phyloP scores from a whole-genome alignment of 2,113 vertebrate species.

The Apistogramma diplotaenia region DNA sequence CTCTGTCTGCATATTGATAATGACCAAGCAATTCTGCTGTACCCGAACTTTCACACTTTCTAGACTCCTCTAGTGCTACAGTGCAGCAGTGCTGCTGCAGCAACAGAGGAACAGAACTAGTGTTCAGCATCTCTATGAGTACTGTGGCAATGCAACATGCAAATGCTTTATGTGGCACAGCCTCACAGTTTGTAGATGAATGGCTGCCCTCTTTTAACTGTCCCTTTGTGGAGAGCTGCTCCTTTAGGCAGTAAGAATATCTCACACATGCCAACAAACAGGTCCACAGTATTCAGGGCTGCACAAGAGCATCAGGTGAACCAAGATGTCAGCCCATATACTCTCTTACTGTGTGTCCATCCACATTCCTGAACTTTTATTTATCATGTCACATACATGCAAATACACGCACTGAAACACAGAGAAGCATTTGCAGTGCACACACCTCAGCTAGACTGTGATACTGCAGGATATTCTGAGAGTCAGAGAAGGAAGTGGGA shows the following conservation, averaged over 20 bases:
- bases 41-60: background rate
- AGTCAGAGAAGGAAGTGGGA: conserved; percentile 40
- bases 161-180: background rate
- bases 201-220: conserved; percentile 52
- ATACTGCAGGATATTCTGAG: conserved; percentile 65
- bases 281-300: background rate
- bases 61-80: background rate
- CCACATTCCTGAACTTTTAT: background rate
- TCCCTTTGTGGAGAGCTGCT: conserved; percentile 22
- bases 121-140: background rate
- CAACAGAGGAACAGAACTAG: background rate
- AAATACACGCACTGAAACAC: background rate
- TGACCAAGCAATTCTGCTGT: background rate
- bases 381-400: background rate
- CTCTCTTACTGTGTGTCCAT: background rate
- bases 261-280: background rate
- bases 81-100: conserved; percentile 3
- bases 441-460: conserved; percentile 25
- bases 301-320: background rate
- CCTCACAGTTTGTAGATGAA: conserved; percentile 12
- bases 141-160: conserved; percentile 9
- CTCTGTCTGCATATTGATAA: background rate
- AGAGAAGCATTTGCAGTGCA: background rate
- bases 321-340: background rate
- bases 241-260: background rate